Base-by-base conservation (phyloP, 2,888 invertebrate species). In the Hylaea fasciaria region DNA sequence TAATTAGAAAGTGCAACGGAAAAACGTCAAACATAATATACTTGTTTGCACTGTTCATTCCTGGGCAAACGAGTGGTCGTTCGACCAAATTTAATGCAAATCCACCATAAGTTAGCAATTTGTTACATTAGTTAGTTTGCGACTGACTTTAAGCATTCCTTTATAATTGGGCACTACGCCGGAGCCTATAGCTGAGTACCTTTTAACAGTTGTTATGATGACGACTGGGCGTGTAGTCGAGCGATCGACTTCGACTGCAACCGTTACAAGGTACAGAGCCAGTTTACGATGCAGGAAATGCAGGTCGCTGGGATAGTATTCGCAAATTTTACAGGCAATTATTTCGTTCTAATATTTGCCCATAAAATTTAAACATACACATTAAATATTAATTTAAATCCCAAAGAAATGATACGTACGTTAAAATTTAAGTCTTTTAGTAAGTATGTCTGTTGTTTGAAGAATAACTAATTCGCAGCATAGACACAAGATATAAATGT, bases 201-300 rank as follows among this genome's bases (percentile, higher is more conserved):
- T 73, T 71, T 67, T 75, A 77, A 78, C 77, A 71, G 71, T 54
- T 39, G 11, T 22, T 16, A 14, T 12, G 11, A 55, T 29, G 11
- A 12, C 17, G n/a, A 16, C 13, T 10, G 16, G 9, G 22, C 54
- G 37, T 46, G 14, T 39, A 14, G 7, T 57, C 10, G 9, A 12
- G 16, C 11, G n/a, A 11, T 51, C 17, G 16, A 74, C 68, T 43
- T 44, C 10, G 13, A 74, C 68, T 48, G 10, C 16, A 54, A 57
- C 66, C 69, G 72, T 80, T 75, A 75, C 69, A 76, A 76, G 73
- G 69, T 73, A 67, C 72, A 68, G 77, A 73, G 75, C 67, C 65
- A 64, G 66, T 53, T 62, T 60, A 55, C 62, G 54, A 67, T 66
- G 65, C 64, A 40, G 66, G 60, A 77, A 66, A 66, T 58, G 65